Evolutionary conservation across 2,888 invertebrate genomes (phyloP).

Genomic region (Elysia crispata): DNA sequence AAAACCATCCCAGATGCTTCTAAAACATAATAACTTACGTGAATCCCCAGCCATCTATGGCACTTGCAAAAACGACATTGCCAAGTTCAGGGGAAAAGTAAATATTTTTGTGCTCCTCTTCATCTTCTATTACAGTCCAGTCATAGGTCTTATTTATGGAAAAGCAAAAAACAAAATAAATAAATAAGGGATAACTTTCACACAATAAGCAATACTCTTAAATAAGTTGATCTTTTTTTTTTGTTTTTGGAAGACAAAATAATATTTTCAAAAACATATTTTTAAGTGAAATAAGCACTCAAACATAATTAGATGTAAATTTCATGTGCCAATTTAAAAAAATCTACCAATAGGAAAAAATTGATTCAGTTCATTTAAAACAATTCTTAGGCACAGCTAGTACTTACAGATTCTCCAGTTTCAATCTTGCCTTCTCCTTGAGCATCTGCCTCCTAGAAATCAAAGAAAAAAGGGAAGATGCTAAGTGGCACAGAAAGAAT

Average conservation of each 20-base stretch:
- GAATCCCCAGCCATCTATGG: constrained; percentile 96
- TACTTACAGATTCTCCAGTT: constrained; percentile 26
- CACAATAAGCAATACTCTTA: background rate
- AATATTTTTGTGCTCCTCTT: constrained; percentile 91
- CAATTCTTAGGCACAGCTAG: no score
- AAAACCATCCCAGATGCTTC: no score
- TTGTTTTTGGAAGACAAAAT: background rate
- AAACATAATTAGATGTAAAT: no score
- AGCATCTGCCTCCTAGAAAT: constrained; percentile 39
- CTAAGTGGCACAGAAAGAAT: no score
- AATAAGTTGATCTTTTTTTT: background rate
- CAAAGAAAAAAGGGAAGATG: background rate
- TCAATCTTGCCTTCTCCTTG: constrained; percentile 14
- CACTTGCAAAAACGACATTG: constrained; percentile 97
- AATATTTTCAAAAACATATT: background rate
- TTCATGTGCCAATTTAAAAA: no score
- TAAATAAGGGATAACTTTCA: background rate
- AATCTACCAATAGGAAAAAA: no score
- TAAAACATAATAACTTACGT: constrained; percentile 76
- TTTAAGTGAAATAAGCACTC: no score
- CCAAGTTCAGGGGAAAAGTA: constrained; percentile 95
- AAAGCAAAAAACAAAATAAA: background rate
- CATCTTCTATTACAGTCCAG: constrained; percentile 89
- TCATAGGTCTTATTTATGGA: constrained; percentile 78
- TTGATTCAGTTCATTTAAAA: no score